These are phyloP conservation scores for Cherax quadricarinatus DNA, from an alignment of 1,140 invertebrate genomes.

Conservation along the genomic window DNA sequence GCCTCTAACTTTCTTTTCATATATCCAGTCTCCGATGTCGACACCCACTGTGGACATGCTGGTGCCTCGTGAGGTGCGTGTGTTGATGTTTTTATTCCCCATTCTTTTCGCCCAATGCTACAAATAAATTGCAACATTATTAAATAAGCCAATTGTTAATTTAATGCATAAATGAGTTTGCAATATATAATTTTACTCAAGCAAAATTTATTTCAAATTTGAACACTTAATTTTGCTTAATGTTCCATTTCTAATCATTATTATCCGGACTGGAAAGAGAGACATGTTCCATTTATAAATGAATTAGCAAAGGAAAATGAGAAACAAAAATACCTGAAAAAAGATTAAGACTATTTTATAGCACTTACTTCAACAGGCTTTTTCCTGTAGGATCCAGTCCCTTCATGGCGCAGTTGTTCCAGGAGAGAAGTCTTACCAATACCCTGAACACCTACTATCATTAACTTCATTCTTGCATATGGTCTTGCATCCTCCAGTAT, in stretches of 20 bases:
- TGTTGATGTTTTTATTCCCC: slow-evolving; percentile 90
- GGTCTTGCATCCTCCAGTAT: slow-evolving; percentile 93
- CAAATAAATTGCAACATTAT: slow-evolving; percentile 44
- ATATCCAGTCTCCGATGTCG: slow-evolving; percentile 96
- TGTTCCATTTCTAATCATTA: no score
- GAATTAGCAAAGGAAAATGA: no score
- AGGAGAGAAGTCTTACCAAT: slow-evolving; percentile 96
- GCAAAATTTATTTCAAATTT: no score
- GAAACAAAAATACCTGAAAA: background rate
- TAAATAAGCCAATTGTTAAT: background rate
- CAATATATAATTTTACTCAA: no score
- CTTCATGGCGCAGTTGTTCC: slow-evolving; percentile 91
- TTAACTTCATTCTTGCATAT: slow-evolving; percentile 97
- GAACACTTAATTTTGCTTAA: no score
- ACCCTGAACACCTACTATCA: slow-evolving; percentile 97
- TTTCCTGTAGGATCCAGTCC: slow-evolving; percentile 85
- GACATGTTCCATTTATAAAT: no score
- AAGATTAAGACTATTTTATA: background rate
- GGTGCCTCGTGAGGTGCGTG: slow-evolving; percentile 85
- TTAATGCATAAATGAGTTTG: no score
- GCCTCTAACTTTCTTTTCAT: slow-evolving; percentile 87
- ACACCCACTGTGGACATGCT: slow-evolving; percentile 97
- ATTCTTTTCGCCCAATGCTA: slow-evolving; percentile 95
- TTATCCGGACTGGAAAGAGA: no score
- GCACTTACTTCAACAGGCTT: slow-evolving; percentile 82